Conservation (phyloP, 2,888 invertebrate genomes). For the Chrysomela aeneicollis region DNA sequence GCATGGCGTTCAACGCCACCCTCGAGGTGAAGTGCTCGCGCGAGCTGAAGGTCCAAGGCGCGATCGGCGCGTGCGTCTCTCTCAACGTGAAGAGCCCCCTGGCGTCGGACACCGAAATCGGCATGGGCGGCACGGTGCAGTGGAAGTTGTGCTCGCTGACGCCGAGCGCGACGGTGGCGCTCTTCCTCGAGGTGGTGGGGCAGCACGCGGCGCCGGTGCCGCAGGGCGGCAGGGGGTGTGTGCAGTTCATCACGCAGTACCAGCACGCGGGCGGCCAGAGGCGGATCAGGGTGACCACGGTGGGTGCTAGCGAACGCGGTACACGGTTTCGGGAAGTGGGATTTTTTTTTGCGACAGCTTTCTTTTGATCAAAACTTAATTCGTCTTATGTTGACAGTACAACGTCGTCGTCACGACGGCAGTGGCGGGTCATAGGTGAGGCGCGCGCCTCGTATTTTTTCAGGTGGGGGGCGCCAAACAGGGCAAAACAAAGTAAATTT, state of each 20-base stretch:
- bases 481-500: no score
- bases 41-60: slow-evolving; percentile 93
- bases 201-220: slow-evolving; percentile 95
- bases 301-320: no score
- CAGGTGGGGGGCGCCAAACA: no score
- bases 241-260: slow-evolving; percentile 98
- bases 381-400: no score
- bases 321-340: no score
- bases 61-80: slow-evolving; percentile 96
- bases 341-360: no score
- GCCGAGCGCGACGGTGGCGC: slow-evolving; percentile 90
- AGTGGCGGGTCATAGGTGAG: no score
- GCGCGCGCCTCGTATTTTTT: no score
- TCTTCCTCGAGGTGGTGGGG: slow-evolving; percentile 97
- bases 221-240: slow-evolving; percentile 94
- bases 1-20: slow-evolving; percentile 98
- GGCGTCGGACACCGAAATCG: slow-evolving; percentile 97
- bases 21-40: slow-evolving; percentile 96
- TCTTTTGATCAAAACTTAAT: no score
- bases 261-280: slow-evolving; percentile 95
- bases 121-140: slow-evolving; percentile 95
- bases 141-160: slow-evolving; percentile 98
- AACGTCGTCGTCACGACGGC: no score
- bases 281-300: slow-evolving; percentile 94
- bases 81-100: slow-evolving; percentile 89